phyloP scores from a whole-genome alignment of 2,888 invertebrate species.

The Horisme vitalbata region DNA sequence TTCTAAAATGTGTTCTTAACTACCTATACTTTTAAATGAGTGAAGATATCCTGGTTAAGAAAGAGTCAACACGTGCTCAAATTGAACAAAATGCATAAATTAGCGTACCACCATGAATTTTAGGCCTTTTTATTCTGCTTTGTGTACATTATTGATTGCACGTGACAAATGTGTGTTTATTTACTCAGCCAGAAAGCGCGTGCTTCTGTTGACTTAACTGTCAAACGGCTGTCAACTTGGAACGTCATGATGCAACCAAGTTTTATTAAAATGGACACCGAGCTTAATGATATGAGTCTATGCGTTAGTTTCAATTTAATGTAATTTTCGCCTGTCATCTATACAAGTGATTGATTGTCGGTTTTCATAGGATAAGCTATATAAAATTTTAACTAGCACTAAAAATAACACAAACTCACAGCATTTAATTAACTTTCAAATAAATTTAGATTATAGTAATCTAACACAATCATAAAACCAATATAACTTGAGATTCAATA shows the following conservation, averaged over 20 bases:
- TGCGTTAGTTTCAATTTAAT: conserved; percentile 18
- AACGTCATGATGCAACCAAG: conserved; percentile 30
- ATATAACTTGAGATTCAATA: conserved; percentile 31
- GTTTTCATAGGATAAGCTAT: background rate
- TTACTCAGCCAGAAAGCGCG: conserved; percentile 27
- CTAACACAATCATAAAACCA: conserved; percentile 26
- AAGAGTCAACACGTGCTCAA: conserved; percentile 7
- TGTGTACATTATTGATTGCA: conserved; percentile 22
- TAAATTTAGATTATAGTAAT: conserved; percentile 26
- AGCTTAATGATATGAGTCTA: background rate
- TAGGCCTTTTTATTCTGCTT: conserved; percentile 20
- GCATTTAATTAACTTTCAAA: conserved; percentile 40
- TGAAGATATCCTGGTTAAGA: too few species aligned
- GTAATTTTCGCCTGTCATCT: conserved; percentile 14
- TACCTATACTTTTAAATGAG: too few species aligned
- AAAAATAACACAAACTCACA: conserved; percentile 30
- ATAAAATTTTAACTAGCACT: background rate
- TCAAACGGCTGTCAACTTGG: conserved; percentile 51
- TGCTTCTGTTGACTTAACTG: conserved; percentile 63
- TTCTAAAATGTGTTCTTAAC: too few species aligned
- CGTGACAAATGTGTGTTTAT: conserved; percentile 32
- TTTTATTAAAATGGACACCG: conserved; percentile 10
- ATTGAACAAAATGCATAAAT: conserved; percentile 30
- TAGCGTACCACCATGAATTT: conserved; percentile 24
- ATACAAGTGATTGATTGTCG: conserved; percentile 20